Evolutionary conservation across 2,113 vertebrate genomes (phyloP).

Genomic region (Erinaceus europaeus): DNA sequence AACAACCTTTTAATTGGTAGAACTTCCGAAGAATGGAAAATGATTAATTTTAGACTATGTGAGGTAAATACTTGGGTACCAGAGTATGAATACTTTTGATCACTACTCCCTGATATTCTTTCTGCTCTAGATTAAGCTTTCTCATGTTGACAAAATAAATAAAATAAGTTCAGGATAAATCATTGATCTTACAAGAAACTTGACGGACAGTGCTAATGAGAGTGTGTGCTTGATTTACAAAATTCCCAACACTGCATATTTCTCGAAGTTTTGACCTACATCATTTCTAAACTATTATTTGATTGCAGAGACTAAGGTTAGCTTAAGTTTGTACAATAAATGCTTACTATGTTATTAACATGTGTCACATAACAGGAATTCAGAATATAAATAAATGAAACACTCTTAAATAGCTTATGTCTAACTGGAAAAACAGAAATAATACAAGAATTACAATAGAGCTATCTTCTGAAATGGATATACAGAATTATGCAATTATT

Average conservation of each 20-base stretch:
- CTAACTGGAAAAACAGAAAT: neutral
- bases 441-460: neutral
- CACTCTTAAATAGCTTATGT: neutral
- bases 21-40: neutral
- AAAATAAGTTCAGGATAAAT: neutral
- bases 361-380: neutral
- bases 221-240: neutral
- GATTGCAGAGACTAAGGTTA: neutral
- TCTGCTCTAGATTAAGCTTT: neutral
- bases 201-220: neutral
- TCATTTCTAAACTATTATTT: neutral
- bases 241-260: neutral
- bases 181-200: neutral
- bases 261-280: neutral
- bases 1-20: neutral
- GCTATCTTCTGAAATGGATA: neutral
- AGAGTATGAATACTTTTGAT: too few relatives aligned
- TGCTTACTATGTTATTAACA: neutral
- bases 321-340: constrained; percentile 20
- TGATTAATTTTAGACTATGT: neutral
- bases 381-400: neutral
- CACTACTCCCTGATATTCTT: neutral
- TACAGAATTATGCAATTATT: neutral
- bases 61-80: neutral
- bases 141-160: neutral